Base-by-base conservation (phyloP, 1,140 invertebrate genomes). In the Habropoda laboriosa region DNA sequence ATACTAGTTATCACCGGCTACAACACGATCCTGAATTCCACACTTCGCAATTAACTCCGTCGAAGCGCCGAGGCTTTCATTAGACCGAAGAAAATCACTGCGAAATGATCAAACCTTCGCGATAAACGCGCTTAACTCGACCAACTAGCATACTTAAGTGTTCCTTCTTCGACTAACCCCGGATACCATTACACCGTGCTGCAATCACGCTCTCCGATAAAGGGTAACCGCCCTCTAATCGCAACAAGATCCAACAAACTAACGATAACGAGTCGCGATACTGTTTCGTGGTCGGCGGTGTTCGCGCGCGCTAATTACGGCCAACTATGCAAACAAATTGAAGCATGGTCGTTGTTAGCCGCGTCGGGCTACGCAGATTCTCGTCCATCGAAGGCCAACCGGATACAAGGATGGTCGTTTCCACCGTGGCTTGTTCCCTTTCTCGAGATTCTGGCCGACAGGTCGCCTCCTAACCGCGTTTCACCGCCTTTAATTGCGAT, bases 401-500 rank as follows among this genome's bases (percentile, higher is more conserved):
- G 77, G 77, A 74, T 80, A 49, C 70, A 47, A 35, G 42, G 57
- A 47, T 49, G 42, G 61, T 21, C 68, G 75, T 71, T 49, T 68
- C n/a, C 27, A 42, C 58, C 47, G 47, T 42, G 42, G 60, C 55
- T 60, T 64, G 71, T 74, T 80, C 72, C 66, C 73, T 81, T 77
- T 81, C 75, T 60, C 51, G 21, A 68, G 72, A 75, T 77, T 61
- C 30, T 40, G 38, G 55, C 40, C 49, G 24, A 49, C 42, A 53
- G 51, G 47, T 42, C 27, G 53, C 53, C 53, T n/a, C 24, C 45
- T 55, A 63, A 72, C 61, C 47, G 38, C 57, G 55, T 80, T 68
- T 77, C 73, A 60, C 42, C 79, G 73, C 80, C 66, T 67, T 79
- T 78, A 78, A 78, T 78, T 78, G 66, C 75, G 55, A 71, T 60